A percentile compares a stretch with the other conserved stretches of the same genome.
Conservation (phyloP, 2,888 invertebrate species). For the Xestoiulus laeticollis region DNA sequence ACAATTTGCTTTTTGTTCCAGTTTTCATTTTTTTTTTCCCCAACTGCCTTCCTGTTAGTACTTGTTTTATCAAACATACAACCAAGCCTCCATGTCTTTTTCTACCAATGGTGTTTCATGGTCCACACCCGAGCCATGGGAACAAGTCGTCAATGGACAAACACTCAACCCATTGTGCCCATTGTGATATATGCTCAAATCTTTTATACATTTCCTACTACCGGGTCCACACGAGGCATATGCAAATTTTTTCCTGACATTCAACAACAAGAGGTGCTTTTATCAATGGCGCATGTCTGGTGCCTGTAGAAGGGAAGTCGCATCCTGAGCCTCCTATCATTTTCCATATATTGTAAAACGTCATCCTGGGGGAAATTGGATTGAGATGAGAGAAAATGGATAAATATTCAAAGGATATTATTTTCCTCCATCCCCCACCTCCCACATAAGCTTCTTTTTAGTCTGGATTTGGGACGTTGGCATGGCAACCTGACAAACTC, state of each 20-base stretch:
- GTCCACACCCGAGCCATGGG: background rate
- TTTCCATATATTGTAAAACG: background rate
- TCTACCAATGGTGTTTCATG: background rate
- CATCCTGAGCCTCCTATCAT: background rate
- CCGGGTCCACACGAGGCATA: background rate
- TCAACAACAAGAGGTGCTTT: background rate
- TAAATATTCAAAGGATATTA: slow-evolving; percentile 29
- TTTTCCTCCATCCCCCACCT: background rate
- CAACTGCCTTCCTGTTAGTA: too few relatives aligned
- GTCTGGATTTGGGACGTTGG: background rate
- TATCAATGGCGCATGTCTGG: background rate
- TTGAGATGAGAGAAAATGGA: background rate
- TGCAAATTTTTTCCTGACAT: background rate
- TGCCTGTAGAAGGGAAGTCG: background rate
- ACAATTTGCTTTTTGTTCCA: slow-evolving; percentile 2
- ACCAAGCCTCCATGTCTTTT: background rate
- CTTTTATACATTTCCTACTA: background rate
- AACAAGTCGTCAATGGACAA: background rate
- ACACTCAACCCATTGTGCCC: background rate
- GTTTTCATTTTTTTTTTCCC: background rate
- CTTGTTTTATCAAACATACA: too few relatives aligned
- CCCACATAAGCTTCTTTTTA: background rate
- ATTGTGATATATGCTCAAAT: background rate
- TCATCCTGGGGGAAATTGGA: background rate
- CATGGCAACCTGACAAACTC: background rate